Evolutionary conservation across 2,797 vertebrate species (phyloP).

Genomic region (Tarsius wallacei): DNA sequence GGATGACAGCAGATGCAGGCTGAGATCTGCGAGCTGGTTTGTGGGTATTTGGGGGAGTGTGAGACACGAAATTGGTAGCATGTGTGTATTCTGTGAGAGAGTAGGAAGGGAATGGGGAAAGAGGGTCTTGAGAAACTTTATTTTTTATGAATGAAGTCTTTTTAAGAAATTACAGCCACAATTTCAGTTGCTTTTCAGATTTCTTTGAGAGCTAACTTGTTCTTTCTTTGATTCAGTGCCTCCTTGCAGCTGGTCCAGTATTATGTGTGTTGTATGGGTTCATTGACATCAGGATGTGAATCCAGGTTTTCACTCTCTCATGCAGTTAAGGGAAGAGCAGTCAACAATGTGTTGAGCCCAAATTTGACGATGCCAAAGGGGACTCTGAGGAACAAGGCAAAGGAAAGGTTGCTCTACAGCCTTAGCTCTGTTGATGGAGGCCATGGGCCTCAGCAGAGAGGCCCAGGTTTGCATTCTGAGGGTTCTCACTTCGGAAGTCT

Average conservation of each 20-base stretch:
- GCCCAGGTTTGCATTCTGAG: not conserved
- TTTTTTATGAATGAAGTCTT: not conserved
- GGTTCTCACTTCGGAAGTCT: not conserved
- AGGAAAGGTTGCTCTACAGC: not conserved
- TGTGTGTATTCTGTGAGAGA: not conserved
- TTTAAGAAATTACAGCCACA: not conserved
- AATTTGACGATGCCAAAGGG: not conserved
- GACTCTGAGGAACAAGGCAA: not conserved
- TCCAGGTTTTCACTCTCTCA: not conserved
- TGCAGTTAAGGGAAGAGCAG: not conserved
- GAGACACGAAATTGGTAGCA: not conserved
- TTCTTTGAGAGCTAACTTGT: not conserved
- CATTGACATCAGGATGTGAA: not conserved
- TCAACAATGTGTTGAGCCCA: not conserved
- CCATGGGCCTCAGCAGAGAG: not conserved
- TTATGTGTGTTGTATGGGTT: not conserved
- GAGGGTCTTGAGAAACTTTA: slow-evolving; percentile 4
- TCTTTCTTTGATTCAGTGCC: not conserved
- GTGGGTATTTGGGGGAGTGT: not conserved
- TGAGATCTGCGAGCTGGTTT: not conserved
- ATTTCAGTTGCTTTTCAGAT: not conserved
- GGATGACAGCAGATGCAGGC: not conserved
- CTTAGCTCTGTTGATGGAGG: not conserved
- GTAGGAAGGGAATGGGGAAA: not conserved
- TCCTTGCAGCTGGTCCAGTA: not conserved